These are phyloP conservation scores for Syngnathus scovelli DNA, from an alignment of 2,113 vertebrate genomes.

Conservation along the genomic window DNA sequence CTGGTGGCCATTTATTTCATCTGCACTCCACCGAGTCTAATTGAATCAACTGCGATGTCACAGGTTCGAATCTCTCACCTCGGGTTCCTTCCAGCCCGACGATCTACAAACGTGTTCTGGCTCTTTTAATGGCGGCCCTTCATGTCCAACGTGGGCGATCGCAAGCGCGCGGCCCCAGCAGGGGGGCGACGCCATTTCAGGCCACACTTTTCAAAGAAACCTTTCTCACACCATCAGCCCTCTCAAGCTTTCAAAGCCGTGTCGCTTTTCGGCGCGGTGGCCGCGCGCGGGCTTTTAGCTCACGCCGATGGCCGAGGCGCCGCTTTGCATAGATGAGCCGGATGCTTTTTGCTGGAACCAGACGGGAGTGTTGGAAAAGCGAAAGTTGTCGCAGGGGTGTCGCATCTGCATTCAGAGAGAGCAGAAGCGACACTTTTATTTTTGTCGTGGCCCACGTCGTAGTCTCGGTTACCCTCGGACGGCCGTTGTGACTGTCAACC, in stretches of 20 bases:
- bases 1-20: background rate
- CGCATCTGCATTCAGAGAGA: conserved; percentile 21
- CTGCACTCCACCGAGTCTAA: background rate
- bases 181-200: conserved; percentile 43
- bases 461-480: too few species aligned
- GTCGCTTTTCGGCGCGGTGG: conserved; percentile 50
- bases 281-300: conserved; percentile 48
- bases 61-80: conserved; percentile 5
- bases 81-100: conserved; percentile 3
- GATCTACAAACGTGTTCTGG: conserved; percentile 31
- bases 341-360: conserved; percentile 16
- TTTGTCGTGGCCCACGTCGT: too few species aligned
- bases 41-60: background rate
- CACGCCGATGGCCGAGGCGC: conserved; percentile 30
- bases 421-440: too few species aligned
- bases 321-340: background rate
- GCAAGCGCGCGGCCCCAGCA: conserved; percentile 29
- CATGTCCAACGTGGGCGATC: conserved; percentile 35
- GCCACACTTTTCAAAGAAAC: conserved; percentile 29
- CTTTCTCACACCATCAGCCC: conserved; percentile 30
- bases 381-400: background rate
- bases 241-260: conserved; percentile 49
- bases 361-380: background rate
- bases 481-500: too few species aligned
- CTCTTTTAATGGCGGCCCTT: conserved; percentile 33